phyloP scores from a whole-genome alignment of 2,888 invertebrate genomes.

The Lasioglossum leucozonium region DNA sequence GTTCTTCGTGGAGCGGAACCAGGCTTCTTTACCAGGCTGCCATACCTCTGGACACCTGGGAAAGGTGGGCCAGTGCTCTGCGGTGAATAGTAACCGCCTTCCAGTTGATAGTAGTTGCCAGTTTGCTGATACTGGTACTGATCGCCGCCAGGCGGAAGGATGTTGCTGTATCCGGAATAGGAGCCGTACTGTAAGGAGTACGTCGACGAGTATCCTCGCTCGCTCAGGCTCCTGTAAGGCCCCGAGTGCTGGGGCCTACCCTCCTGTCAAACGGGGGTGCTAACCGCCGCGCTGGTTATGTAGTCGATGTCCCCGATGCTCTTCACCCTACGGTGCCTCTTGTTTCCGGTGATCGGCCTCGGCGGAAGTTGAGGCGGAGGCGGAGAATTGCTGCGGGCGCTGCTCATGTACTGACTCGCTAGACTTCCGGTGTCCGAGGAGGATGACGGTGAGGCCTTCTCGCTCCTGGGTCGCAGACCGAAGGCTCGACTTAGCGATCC shows the following conservation, averaged over 20 bases:
- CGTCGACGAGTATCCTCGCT: slow-evolving; percentile 82
- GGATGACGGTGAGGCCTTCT: slow-evolving; percentile 89
- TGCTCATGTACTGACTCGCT: slow-evolving; percentile 87
- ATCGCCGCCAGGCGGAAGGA: slow-evolving; percentile 73
- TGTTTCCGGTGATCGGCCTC: slow-evolving; percentile 73
- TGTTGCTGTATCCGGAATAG: slow-evolving; percentile 81
- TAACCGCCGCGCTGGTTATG: slow-evolving; percentile 81
- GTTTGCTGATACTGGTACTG: slow-evolving; percentile 77
- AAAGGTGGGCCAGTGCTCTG: slow-evolving; percentile 80
- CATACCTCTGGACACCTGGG: slow-evolving; percentile 81
- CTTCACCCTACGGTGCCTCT: slow-evolving; percentile 68
- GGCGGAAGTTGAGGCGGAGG: slow-evolving; percentile 85
- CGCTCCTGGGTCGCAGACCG: slow-evolving; percentile 87
- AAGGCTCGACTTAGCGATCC: slow-evolving; percentile 91
- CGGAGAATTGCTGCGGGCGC: slow-evolving; percentile 86
- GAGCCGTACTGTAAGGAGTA: slow-evolving; percentile 81
- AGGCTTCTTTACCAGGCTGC: slow-evolving; percentile 82
- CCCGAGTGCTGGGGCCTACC: slow-evolving; percentile 82
- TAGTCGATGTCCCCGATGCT: slow-evolving; percentile 90
- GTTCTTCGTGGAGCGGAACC: slow-evolving; percentile 77
- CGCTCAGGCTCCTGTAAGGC: slow-evolving; percentile 83
- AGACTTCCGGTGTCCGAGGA: slow-evolving; percentile 87
- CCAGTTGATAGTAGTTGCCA: slow-evolving; percentile 79
- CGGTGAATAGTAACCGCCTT: slow-evolving; percentile 82
- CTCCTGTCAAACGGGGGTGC: slow-evolving; percentile 84